phyloP scores from a whole-genome alignment of 2,888 invertebrate genomes.

The Teinopalpus imperialis region DNA sequence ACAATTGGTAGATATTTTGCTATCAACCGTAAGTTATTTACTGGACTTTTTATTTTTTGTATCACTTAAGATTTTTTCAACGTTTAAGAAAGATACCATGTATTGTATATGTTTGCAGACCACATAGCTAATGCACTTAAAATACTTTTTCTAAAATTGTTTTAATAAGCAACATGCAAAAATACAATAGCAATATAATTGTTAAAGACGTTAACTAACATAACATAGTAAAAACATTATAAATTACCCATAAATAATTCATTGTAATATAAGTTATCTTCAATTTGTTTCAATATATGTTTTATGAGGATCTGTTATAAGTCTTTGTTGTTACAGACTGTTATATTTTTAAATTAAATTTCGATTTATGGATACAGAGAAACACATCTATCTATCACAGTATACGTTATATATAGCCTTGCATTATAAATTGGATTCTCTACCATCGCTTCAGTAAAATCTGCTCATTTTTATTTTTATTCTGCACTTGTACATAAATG shows the following conservation, averaged over 20 bases:
- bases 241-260: neutral
- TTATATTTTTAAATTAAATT: conserved; percentile 1
- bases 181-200: too few species aligned
- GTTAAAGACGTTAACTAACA: too few species aligned
- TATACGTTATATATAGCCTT: neutral
- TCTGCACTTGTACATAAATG: conserved; percentile 9
- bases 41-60: too few species aligned
- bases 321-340: neutral
- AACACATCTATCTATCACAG: conserved; percentile 4
- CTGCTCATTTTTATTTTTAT: conserved; percentile 16
- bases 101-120: too few species aligned
- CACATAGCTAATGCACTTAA: too few species aligned
- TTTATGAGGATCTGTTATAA: neutral
- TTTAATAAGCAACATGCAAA: too few species aligned
- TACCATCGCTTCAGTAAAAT: conserved; percentile 11
- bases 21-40: too few species aligned
- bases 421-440: conserved; percentile 15
- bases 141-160: too few species aligned
- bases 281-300: neutral
- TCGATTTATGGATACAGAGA: neutral
- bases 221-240: too few species aligned
- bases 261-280: neutral
- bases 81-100: too few species aligned
- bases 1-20: too few species aligned
- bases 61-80: too few species aligned